Evolutionary conservation across 2,797 vertebrate species (phyloP), one percentile per base, ranked within the genome.

Genomic region (Monodelphis domestica): DNA sequence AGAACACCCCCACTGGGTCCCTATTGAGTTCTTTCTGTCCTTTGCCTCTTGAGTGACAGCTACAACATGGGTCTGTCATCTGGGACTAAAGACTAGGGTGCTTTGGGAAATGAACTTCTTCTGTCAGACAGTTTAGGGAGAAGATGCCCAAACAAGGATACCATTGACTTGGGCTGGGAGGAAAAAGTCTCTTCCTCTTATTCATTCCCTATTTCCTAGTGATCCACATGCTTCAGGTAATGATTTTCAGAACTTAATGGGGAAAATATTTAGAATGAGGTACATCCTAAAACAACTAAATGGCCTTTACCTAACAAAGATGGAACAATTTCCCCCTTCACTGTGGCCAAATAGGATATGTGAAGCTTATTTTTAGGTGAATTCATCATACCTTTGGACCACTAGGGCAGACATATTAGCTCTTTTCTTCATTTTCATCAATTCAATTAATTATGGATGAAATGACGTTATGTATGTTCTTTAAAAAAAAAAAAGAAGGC

Each of bases 401-500:
- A 6, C 30, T 45, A 78, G n/a, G 7, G n/a, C 15, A 78, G 9
- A 38, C 21, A 78, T 78, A 45, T 78, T 78, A 78, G 78, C 21
- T 21, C 45, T 78, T 9, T 38, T 78, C 38, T 38, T 45, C 38
- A 45, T 45, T 78, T 45, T 78, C 1, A 24, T 78, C 21, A 45
- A 45, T 45, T 45, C 10, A 6, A 45, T 78, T 78, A 78, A 78
- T 78, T 45, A 38, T 45, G n/a, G n/a, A n/a, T n/a, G n/a, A n/a
- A n/a, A n/a, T n/a, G n/a, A 78, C 63, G 70, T 33, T 70, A 38
- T n/a, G 14, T 17, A 17, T 45, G 6, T 45, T 78, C 21, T 45
- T 78, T 94, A 93, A 95, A 91, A 94, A 96, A 91, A 94, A 96
- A 96, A 95, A 84, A 94, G 89, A 93, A 96, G 93, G 91, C 53